Evolutionary conservation across 2,113 vertebrate genomes (phyloP).

Genomic region (Alouatta palliata): DNA sequence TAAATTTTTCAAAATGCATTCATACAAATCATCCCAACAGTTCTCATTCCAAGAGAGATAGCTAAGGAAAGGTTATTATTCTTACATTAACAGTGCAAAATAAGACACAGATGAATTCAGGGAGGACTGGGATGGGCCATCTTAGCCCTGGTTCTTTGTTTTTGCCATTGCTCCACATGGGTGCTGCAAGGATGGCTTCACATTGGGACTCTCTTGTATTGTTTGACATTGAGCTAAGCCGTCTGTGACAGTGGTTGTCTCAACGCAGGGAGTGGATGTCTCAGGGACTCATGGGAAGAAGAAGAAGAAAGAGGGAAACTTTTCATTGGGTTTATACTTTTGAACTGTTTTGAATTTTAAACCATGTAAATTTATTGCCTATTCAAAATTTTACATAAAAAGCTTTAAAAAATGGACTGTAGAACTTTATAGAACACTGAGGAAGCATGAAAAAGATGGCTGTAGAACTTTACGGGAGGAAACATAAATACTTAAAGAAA

Average conservation of each 20-base stretch:
- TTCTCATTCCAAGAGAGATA: neutral
- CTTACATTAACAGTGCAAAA: neutral
- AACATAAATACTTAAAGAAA: slow-evolving; percentile 20
- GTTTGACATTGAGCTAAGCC: neutral
- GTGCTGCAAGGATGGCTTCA: neutral
- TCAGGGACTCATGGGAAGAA: neutral
- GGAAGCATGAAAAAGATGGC: slow-evolving; percentile 24
- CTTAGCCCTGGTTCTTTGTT: neutral
- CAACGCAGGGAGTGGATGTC: neutral
- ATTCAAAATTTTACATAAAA: slow-evolving; percentile 42
- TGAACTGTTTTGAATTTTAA: slow-evolving; percentile 52
- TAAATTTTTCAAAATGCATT: neutral
- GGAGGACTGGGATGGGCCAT: neutral
- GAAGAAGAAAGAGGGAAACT: neutral
- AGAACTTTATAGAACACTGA: slow-evolving; percentile 24
- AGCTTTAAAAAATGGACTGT: neutral
- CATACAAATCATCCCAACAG: neutral
- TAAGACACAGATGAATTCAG: neutral
- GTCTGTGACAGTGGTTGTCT: neutral
- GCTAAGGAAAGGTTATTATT: neutral
- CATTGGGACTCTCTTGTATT: neutral
- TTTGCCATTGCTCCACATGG: neutral
- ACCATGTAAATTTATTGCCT: slow-evolving; percentile 16
- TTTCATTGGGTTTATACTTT: neutral
- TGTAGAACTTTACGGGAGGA: neutral